These are phyloP conservation scores for Embiotoca jacksoni DNA, from an alignment of 2,113 vertebrate species.

Conservation along the genomic window DNA sequence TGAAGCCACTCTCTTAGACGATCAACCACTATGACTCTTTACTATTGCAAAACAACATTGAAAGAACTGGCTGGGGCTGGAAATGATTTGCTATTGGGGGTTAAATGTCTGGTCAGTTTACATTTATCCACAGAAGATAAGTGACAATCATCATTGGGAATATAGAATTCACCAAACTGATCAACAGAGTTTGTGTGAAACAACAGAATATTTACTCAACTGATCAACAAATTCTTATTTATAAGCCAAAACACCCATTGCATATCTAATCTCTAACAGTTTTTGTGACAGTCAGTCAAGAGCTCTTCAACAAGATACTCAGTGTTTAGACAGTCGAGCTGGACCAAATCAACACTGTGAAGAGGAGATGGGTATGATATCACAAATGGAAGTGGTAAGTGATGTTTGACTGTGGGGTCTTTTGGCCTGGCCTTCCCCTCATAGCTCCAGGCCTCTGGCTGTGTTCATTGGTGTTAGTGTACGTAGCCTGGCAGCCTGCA, in stretches of 20 bases:
- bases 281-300: constrained; percentile 37
- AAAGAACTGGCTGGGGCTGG: constrained; percentile 74
- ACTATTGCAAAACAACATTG: constrained; percentile 72
- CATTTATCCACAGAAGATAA: constrained; percentile 50
- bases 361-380: constrained; percentile 53
- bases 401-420: constrained; percentile 46
- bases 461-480: constrained; percentile 77
- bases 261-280: constrained; percentile 54
- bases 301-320: constrained; percentile 35
- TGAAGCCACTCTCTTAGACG: constrained; percentile 67
- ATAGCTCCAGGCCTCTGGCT: constrained; percentile 72
- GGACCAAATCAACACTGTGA: constrained; percentile 33
- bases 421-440: constrained; percentile 50
- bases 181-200: constrained; percentile 25
- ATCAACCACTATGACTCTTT: constrained; percentile 42
- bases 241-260: constrained; percentile 1
- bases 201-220: constrained; percentile 41
- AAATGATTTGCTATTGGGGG: constrained; percentile 48
- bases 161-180: constrained; percentile 32
- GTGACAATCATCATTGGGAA: constrained; percentile 30
- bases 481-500: constrained; percentile 76
- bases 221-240: constrained; percentile 32
- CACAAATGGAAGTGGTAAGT: constrained; percentile 45
- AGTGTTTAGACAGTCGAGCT: constrained; percentile 56
- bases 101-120: constrained; percentile 71